Percentiles rank a stretch among this genome's conserved stretches.
Evolutionary conservation across 2,888 invertebrate species (phyloP).

Genomic region (Oxycera nigricornis): DNA sequence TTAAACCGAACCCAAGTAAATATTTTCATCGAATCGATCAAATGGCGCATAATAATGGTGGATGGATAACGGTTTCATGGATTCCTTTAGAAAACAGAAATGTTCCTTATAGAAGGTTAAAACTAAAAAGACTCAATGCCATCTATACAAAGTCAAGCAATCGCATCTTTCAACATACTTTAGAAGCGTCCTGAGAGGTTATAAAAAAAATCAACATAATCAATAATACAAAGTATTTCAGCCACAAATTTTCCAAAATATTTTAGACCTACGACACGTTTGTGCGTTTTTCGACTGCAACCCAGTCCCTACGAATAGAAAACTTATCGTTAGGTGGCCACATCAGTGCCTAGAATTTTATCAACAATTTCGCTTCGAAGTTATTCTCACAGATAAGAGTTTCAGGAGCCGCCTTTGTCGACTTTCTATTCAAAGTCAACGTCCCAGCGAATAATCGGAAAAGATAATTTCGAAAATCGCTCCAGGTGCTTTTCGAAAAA

Average conservation of each 20-base stretch:
- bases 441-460: not conserved
- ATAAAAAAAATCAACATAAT: slow-evolving; percentile 24
- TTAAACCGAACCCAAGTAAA: too few species aligned
- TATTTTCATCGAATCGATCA: too few species aligned
- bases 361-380: slow-evolving; percentile 32
- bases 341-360: not conserved
- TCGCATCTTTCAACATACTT: slow-evolving; percentile 45
- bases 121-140: not conserved
- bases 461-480: slow-evolving; percentile 19
- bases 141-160: slow-evolving; percentile 49
- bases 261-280: slow-evolving; percentile 32
- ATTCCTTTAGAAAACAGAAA: too few species aligned
- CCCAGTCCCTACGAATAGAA: slow-evolving; percentile 46
- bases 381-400: slow-evolving; percentile 50
- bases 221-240: slow-evolving; percentile 46
- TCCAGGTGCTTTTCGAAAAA: not conserved
- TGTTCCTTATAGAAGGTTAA: not conserved
- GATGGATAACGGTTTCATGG: too few species aligned
- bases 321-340: not conserved
- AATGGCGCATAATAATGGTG: too few species aligned
- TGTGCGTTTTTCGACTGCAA: slow-evolving; percentile 53
- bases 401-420: slow-evolving; percentile 30
- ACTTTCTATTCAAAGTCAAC: not conserved
- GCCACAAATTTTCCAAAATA: slow-evolving; percentile 54
- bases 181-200: too few species aligned